phyloP scores from a whole-genome alignment of 2,888 invertebrate genomes.

The Volucella inanis region DNA sequence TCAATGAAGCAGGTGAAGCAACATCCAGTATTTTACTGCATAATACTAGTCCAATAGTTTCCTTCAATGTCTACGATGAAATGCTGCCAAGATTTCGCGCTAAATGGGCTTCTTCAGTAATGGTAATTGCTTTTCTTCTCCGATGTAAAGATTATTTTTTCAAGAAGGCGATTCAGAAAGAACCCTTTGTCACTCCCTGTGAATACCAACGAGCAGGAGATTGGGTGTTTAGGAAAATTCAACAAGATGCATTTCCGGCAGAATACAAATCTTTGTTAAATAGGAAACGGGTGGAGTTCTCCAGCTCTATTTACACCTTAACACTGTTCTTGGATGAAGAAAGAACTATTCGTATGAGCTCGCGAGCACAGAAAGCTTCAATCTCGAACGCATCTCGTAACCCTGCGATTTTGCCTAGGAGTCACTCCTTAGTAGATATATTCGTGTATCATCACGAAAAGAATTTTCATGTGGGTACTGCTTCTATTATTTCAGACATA shows the following conservation, averaged over 20 bases:
- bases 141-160: no score
- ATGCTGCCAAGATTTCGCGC: background rate
- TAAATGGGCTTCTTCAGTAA: background rate
- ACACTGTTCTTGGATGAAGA: no score
- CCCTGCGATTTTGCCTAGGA: conserved; percentile 20
- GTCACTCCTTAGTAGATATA: background rate
- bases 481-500: conserved; percentile 22
- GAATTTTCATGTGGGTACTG: no score
- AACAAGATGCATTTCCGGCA: no score
- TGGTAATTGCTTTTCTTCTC: background rate
- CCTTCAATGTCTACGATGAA: conserved; percentile 2
- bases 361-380: background rate
- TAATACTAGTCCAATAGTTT: background rate
- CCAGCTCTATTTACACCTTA: no score
- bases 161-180: background rate
- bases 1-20: no score
- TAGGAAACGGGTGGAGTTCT: background rate
- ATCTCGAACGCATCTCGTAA: background rate
- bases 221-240: background rate
- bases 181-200: background rate
- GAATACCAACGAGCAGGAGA: background rate
- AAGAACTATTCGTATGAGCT: background rate
- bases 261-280: no score
- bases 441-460: background rate
- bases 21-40: no score